Conservation (phyloP, 1,140 invertebrate genomes). For the Diorhabda elongata region DNA sequence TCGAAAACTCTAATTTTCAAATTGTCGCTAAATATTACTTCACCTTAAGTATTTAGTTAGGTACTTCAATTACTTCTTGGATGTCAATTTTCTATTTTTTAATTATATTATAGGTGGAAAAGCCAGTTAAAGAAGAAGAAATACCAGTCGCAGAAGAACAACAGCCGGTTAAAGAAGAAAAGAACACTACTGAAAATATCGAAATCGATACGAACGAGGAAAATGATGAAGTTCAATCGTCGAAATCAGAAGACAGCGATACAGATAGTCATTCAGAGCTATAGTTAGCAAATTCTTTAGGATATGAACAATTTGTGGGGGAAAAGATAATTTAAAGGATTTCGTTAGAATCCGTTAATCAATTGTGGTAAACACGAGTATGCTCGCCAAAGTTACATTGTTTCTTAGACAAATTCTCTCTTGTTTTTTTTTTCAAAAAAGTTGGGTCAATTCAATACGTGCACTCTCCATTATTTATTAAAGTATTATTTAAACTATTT, state of each 20-base stretch:
- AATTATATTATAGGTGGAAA: constrained; percentile 40
- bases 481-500: constrained; percentile 1
- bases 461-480: not conserved
- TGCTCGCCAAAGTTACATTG: not conserved
- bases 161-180: not conserved
- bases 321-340: not conserved
- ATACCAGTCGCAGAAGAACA: constrained; percentile 24
- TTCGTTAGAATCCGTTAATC: no score
- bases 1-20: no score
- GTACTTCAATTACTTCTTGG: no score
- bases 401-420: no score
- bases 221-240: not conserved
- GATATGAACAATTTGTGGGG: constrained; percentile 15
- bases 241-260: not conserved
- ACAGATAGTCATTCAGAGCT: constrained; percentile 14
- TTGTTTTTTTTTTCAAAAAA: not conserved
- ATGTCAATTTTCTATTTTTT: no score
- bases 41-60: no score
- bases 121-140: constrained; percentile 45
- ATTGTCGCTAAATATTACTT: no score
- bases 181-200: not conserved
- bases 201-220: constrained; percentile 1
- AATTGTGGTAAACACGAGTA: not conserved
- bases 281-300: constrained; percentile 17
- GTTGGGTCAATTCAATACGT: not conserved